Conservation (phyloP, 2,797 vertebrate species). For the Malacoctenus gilli region DNA sequence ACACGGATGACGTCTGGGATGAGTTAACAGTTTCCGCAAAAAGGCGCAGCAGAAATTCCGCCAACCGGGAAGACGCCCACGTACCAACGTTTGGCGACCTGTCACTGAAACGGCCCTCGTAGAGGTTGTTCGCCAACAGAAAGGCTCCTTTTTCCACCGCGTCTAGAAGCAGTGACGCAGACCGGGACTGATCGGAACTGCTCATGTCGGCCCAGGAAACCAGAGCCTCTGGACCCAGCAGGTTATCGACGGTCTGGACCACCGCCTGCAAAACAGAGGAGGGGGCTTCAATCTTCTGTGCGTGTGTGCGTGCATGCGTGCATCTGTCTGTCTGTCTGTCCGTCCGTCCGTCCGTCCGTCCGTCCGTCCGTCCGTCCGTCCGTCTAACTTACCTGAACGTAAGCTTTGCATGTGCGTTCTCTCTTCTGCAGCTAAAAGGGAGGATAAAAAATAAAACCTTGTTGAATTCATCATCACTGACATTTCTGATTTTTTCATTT, state of each 20-base stretch:
- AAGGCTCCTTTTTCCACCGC: slow-evolving; percentile 79
- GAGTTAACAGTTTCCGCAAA: neutral
- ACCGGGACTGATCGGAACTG: slow-evolving; percentile 69
- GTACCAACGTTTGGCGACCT: slow-evolving; percentile 78
- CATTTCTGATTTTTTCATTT: slow-evolving; percentile 56
- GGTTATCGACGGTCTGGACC: slow-evolving; percentile 76
- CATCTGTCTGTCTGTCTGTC: slow-evolving; percentile 6
- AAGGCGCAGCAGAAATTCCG: neutral
- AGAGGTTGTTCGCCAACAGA: slow-evolving; percentile 80
- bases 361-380: slow-evolving; percentile 2
- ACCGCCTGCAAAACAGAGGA: slow-evolving; percentile 65
- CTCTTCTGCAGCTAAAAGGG: slow-evolving; percentile 88
- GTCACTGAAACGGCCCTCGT: slow-evolving; percentile 81
- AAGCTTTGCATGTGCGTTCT: slow-evolving; percentile 89
- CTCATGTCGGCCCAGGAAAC: slow-evolving; percentile 79
- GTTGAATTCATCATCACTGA: slow-evolving; percentile 48
- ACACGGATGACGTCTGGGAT: too few relatives aligned
- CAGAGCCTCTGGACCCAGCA: slow-evolving; percentile 74
- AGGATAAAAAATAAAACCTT: slow-evolving; percentile 29
- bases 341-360: slow-evolving; percentile 6
- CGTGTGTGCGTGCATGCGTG: slow-evolving; percentile 6
- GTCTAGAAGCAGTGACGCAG: slow-evolving; percentile 74
- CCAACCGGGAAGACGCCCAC: slow-evolving; percentile 16
- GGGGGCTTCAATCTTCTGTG: neutral
- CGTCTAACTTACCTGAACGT: slow-evolving; percentile 85